phyloP scores from a whole-genome alignment of 2,797 vertebrate genomes.

The Cossypha niveicapilla region DNA sequence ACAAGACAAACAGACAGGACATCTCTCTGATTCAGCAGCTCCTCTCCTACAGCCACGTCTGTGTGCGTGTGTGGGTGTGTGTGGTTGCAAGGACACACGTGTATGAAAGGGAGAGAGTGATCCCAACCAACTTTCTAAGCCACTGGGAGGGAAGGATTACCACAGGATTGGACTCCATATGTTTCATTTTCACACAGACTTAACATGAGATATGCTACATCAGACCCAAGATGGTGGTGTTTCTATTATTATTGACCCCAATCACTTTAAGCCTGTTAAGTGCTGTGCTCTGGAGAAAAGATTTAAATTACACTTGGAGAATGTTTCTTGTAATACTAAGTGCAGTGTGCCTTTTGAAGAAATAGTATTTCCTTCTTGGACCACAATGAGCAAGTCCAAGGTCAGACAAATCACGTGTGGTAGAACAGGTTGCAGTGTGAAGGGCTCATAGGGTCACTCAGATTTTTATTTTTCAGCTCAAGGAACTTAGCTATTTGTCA shows the following conservation, averaged over 20 bases:
- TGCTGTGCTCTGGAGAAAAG: neutral
- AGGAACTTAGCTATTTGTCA: neutral
- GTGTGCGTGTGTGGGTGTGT: neutral
- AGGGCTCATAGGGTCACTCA: neutral
- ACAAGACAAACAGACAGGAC: neutral
- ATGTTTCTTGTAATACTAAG: neutral
- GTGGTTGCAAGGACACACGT: neutral
- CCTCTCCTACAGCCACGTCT: neutral
- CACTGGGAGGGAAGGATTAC: neutral
- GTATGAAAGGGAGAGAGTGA: neutral
- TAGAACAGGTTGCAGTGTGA: neutral
- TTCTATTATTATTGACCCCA: neutral
- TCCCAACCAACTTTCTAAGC: neutral
- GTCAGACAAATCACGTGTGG: neutral
- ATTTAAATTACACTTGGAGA: neutral
- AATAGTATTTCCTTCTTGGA: neutral
- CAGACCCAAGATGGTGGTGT: neutral
- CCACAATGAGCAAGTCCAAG: neutral
- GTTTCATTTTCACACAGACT: neutral
- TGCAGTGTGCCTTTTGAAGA: neutral
- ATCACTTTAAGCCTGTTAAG: neutral
- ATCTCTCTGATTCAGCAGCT: neutral
- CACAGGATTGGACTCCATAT: neutral
- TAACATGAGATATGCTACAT: neutral
- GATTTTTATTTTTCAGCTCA: neutral